Percentiles rank a stretch among this genome's conserved stretches.
Evolutionary conservation across 2,888 invertebrate genomes (phyloP).

Genomic region (Pandemis corylana): DNA sequence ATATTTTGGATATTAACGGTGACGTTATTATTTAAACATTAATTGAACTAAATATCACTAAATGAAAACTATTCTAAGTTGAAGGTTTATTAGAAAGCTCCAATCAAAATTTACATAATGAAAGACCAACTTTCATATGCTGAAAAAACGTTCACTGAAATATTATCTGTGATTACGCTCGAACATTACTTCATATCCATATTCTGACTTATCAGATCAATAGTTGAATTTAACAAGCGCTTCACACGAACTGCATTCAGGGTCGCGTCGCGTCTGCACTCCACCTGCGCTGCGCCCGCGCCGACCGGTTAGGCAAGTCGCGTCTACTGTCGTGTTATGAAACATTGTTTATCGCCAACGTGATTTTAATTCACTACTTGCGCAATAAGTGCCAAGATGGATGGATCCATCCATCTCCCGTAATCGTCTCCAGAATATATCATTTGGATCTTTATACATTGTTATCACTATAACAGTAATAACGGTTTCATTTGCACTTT

Average conservation of each 20-base stretch:
- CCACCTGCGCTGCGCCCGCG: slow-evolving; percentile 67
- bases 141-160: slow-evolving; percentile 8
- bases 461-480: neutral
- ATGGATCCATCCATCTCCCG: slow-evolving; percentile 50
- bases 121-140: neutral
- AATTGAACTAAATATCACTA: no score
- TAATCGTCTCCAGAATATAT: slow-evolving; percentile 41
- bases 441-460: neutral
- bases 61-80: no score
- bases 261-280: slow-evolving; percentile 64
- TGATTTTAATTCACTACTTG: slow-evolving; percentile 72
- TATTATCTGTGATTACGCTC: slow-evolving; percentile 10
- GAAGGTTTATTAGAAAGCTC: no score
- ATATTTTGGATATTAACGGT: neutral
- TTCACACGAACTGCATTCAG: slow-evolving; percentile 55
- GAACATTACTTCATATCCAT: slow-evolving; percentile 1
- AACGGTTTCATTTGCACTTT: neutral
- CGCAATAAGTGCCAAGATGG: slow-evolving; percentile 65
- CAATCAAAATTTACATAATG: neutral
- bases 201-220: slow-evolving; percentile 27
- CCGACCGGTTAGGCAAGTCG: slow-evolving; percentile 68
- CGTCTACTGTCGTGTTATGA: slow-evolving; percentile 67
- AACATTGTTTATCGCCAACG: slow-evolving; percentile 68
- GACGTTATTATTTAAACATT: neutral
- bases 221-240: slow-evolving; percentile 32